Percentiles rank a stretch among this genome's conserved stretches.
phyloP scores from a whole-genome alignment of 2,888 invertebrate genomes.

The Acronicta psi region DNA sequence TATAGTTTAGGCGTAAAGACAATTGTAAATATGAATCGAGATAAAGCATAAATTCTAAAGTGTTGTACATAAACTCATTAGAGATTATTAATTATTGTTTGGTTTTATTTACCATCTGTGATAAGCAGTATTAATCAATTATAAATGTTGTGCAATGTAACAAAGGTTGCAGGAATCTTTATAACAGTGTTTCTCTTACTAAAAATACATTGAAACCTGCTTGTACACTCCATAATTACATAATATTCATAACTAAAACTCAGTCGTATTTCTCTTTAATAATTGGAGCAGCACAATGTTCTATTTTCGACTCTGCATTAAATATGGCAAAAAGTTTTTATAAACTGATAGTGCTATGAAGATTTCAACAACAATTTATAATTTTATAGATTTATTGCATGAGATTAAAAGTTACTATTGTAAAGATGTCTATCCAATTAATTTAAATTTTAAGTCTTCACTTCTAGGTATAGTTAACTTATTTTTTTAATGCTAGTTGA shows the following conservation, averaged over 20 bases:
- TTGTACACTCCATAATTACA: no score
- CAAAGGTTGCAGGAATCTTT: slow-evolving; percentile 36
- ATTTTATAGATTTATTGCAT: slow-evolving; percentile 36
- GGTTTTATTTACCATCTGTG: slow-evolving; percentile 76
- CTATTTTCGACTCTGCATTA: no score
- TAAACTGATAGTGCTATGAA: slow-evolving; percentile 14
- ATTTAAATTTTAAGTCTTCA: slow-evolving; percentile 35
- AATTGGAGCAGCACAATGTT: no score
- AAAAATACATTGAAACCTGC: no score
- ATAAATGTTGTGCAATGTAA: slow-evolving; percentile 59
- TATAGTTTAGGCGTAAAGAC: slow-evolving; percentile 62
- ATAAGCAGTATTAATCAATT: slow-evolving; percentile 72
- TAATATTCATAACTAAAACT: no score
- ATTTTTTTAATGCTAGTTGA: slow-evolving; percentile 46
- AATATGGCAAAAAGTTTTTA: no score
- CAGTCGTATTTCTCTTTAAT: no score
- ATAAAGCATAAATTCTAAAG: slow-evolving; percentile 87
- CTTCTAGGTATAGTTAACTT: slow-evolving; percentile 37
- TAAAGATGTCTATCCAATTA: slow-evolving; percentile 18
- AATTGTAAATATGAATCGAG: slow-evolving; percentile 77
- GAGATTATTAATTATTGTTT: slow-evolving; percentile 61
- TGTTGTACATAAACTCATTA: slow-evolving; percentile 80
- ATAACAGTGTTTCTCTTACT: slow-evolving; percentile 12
- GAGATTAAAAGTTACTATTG: slow-evolving; percentile 28
- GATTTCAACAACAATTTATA: slow-evolving; percentile 23